These are phyloP conservation scores for Sinhomidia bicolor DNA, from an alignment of 2,888 invertebrate genomes.

Conservation along the genomic window DNA sequence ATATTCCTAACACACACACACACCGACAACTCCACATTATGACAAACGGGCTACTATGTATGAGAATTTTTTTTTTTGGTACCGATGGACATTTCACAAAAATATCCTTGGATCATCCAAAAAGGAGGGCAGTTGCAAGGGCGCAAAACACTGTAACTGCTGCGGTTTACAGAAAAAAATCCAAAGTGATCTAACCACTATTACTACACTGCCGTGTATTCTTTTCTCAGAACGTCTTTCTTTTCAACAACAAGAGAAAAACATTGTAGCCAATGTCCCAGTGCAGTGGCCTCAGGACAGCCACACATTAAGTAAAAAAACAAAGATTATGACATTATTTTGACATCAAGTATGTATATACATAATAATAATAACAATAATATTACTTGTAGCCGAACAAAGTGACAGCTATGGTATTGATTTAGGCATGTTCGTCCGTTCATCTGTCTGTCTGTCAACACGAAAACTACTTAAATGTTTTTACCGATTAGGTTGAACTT, in stretches of 20 bases:
- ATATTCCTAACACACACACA: too few relatives aligned
- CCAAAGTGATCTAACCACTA: neutral
- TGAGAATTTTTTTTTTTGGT: conserved; percentile 31
- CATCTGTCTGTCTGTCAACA: too few relatives aligned
- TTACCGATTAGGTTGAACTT: too few relatives aligned
- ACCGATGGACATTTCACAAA: conserved; percentile 58
- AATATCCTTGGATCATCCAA: conserved; percentile 67
- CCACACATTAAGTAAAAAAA: neutral
- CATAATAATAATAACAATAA: too few relatives aligned
- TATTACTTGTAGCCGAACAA: too few relatives aligned
- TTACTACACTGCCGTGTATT: neutral
- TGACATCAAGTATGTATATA: neutral
- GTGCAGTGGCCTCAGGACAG: conserved; percentile 20
- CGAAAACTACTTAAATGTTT: too few relatives aligned
- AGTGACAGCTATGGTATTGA: too few relatives aligned
- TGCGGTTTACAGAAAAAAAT: neutral
- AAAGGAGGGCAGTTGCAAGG: conserved; percentile 72
- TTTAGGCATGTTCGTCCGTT: too few relatives aligned
- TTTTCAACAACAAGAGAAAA: neutral
- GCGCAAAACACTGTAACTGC: conserved; percentile 22
- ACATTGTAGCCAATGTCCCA: neutral
- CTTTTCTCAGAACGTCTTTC: neutral
- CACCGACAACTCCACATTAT: conserved; percentile 4
- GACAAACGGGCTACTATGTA: neutral
- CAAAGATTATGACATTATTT: neutral